Base-by-base conservation (phyloP, 2,113 vertebrate species). In the Periophthalmodon schlosseri region DNA sequence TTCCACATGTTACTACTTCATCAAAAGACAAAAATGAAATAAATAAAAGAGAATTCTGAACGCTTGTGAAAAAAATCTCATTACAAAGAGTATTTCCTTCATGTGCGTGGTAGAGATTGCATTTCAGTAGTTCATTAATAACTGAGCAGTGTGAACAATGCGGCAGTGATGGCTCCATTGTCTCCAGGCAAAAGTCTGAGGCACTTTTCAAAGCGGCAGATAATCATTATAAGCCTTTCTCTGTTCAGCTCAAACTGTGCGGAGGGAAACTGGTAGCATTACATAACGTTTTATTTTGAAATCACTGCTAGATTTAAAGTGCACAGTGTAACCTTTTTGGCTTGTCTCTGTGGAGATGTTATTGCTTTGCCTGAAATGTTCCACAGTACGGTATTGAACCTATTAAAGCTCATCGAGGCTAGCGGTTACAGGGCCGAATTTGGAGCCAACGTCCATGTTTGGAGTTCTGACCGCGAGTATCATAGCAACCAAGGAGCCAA, bases 111-210 rank as follows among this genome's bases (percentile, higher is more conserved):
- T 88, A 90, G 88, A 90, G 85, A 92, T 91, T 91, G 88, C 81
- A 88, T 90, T 91, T 86, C 88, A 84, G 84, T 86, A 86, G 82
- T 91, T 91, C 87, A 89, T 92, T 92, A 92, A 91, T 91, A 91
- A 86, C 82, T 82, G 79, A 90, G 83, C 63, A 69, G 15, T 76
- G 83, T 79, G 87, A 87, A 91, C 89, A 91, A 89, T 87, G 74
- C 84, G 68, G 64, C 71, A 81, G 70, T 84, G 86, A 88, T 83
- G 79, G 80, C 79, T 85, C 80, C 84, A 83, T 87, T 88, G 88
- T 90, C 81, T 88, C 73, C 60, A 54, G 85, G 84, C 72, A 67
- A 75, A 76, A 82, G 73, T 83, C 79, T 77, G 74, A 68, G 68
- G 77, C 81, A 58, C 70, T 84, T 52, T 72, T 64, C 73, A 77